Base-by-base conservation (phyloP, 1,140 invertebrate species). In the Drosophila sucinea region DNA sequence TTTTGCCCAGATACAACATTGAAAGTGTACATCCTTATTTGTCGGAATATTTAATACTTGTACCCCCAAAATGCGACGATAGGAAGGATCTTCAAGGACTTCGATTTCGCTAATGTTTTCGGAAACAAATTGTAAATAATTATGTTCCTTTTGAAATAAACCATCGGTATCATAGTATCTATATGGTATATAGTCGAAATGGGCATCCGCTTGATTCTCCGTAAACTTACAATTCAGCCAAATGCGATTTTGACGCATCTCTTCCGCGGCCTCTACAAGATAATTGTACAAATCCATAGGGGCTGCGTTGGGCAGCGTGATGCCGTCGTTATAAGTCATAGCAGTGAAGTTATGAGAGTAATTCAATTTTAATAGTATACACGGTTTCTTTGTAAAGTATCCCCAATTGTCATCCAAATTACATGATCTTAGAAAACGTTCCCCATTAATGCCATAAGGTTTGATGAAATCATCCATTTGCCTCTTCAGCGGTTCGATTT, bases 291-390 rank as follows among this genome's bases (percentile, higher is more conserved):
- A n/a, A 0, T 77, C 67, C 2, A 69, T 10, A 1, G 83, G 76
- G 0, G 40, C 79, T 2, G 40, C 7, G 0, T 35, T 6, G 3
- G 83, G 83, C 23, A 86, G 41, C 0, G 51, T 17, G 1, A 60
- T 40, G 0, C 67, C 57, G 25, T 76, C 68, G 10, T 40, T 29
- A 44, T 86, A 86, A 3, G 79, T 79, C 0, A 23, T 1, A 0
- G 72, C 67, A 2, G 27, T 25, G n/a, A 86, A 86, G n/a, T 67
- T 56, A 0, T 71, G 27, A 0, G 79, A 73, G 23, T 57, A 62
- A 40, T 86, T 89, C 0, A 86, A 27, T 60, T 83, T 89, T 2
- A 86, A 4, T 3, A 86, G 35, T 27, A 86, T 35, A 33, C 83
- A 89, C 1, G 83, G 84, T 6, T n/a, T 25, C 1, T 62, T 57